Evolutionary conservation across 2,113 vertebrate species (phyloP).

Genomic region (Prinia subflava): DNA sequence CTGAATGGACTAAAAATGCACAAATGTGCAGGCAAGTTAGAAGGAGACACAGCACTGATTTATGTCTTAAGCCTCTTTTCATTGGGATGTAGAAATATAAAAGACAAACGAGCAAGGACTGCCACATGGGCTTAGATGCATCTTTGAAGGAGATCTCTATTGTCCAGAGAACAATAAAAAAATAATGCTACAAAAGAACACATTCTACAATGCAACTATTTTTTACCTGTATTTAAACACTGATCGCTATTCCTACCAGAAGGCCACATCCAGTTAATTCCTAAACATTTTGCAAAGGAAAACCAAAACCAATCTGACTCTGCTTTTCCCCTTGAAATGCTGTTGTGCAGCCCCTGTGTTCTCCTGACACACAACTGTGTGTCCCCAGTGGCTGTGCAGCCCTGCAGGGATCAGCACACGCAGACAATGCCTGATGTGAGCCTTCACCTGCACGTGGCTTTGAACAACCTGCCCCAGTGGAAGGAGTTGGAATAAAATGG

Average conservation of each 20-base stretch:
- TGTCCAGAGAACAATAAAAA: neutral
- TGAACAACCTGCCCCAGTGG: neutral
- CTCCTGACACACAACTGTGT: neutral
- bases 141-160: slow-evolving; percentile 27
- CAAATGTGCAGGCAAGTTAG: neutral
- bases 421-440: neutral
- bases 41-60: neutral
- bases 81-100: neutral
- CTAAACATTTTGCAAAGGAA: slow-evolving; percentile 15
- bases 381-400: neutral
- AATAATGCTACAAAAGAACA: neutral
- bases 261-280: slow-evolving; percentile 30
- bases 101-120: neutral
- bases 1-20: neutral
- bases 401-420: neutral
- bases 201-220: neutral
- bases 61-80: slow-evolving; percentile 18
- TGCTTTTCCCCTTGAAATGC: neutral
- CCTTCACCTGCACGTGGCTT: neutral
- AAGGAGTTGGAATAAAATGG: neutral
- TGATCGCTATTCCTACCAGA: slow-evolving; percentile 35
- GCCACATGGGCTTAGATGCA: neutral
- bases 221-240: slow-evolving; percentile 37
- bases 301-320: neutral
- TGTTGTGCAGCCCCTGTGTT: neutral